Evolutionary conservation across 2,888 invertebrate genomes (phyloP).

Genomic region (Sicus ferrugineus): DNA sequence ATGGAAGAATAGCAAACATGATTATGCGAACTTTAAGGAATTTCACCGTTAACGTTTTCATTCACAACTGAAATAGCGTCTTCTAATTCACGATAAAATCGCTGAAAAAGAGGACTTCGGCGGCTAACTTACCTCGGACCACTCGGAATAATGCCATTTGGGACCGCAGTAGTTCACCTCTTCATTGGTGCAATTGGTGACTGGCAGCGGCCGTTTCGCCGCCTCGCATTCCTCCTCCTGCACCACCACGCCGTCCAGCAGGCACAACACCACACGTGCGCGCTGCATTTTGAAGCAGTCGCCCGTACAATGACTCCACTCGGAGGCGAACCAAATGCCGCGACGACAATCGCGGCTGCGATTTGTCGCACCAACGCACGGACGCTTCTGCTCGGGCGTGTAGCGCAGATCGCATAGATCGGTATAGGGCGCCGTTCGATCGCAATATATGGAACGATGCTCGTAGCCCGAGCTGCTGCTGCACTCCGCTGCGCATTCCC

Average conservation of each 20-base stretch:
- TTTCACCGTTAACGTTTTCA: background rate
- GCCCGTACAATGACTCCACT: constrained; percentile 68
- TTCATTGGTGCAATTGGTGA: constrained; percentile 68
- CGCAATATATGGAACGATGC: constrained; percentile 75
- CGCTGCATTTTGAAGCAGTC: constrained; percentile 57
- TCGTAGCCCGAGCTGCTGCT: constrained; percentile 74
- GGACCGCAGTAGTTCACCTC: constrained; percentile 54
- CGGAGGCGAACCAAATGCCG: constrained; percentile 83
- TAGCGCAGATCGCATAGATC: constrained; percentile 68
- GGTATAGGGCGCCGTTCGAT: constrained; percentile 69
- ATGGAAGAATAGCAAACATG: background rate
- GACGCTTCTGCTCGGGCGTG: constrained; percentile 70
- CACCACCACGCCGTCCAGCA: constrained; percentile 49
- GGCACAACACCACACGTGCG: constrained; percentile 50
- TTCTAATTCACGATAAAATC: background rate
- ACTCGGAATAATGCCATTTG: constrained; percentile 69
- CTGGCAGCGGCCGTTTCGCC: constrained; percentile 71
- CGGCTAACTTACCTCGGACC: constrained; percentile 69
- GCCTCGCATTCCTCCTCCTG: constrained; percentile 65
- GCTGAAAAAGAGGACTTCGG: background rate
- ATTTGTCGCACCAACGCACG: constrained; percentile 68
- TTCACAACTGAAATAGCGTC: too few species aligned
- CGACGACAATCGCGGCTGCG: constrained; percentile 69
- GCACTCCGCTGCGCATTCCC: constrained; percentile 74
- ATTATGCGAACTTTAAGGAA: background rate